These are phyloP conservation scores for Nemoura dubitans DNA, from an alignment of 2,888 invertebrate genomes.

Conservation along the genomic window DNA sequence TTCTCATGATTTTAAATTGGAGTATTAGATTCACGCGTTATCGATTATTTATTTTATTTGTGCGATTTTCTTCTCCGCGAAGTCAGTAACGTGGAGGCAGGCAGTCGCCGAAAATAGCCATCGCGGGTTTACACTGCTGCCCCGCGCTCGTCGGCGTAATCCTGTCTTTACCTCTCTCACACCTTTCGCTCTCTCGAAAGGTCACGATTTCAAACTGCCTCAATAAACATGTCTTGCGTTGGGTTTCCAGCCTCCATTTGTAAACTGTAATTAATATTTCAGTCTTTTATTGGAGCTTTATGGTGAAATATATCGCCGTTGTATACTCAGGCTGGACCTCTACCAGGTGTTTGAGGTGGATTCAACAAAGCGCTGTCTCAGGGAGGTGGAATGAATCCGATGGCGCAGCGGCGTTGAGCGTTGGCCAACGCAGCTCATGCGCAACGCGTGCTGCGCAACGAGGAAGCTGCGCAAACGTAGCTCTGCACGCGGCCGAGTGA, in stretches of 20 bases:
- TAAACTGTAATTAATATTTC: constrained; percentile 49
- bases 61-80: not conserved
- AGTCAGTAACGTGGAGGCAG: not conserved
- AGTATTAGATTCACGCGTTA: not conserved
- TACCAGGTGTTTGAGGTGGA: constrained; percentile 41
- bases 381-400: not conserved
- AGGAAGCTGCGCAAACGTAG: not conserved
- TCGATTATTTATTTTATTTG: not conserved
- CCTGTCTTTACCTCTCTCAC: constrained; percentile 5
- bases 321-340: constrained; percentile 21
- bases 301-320: constrained; percentile 40
- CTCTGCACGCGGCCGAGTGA: not conserved
- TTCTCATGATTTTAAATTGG: constrained; percentile 7
- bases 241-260: constrained; percentile 45
- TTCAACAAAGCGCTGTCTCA: constrained; percentile 1
- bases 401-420: not conserved
- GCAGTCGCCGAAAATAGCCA: no score
- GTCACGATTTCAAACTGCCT: constrained; percentile 47
- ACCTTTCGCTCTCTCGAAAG: constrained; percentile 4
- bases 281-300: constrained; percentile 45
- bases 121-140: no score
- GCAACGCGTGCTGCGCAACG: not conserved
- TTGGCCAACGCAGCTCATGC: not conserved
- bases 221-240: constrained; percentile 46
- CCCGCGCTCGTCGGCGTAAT: no score